These are phyloP conservation scores for Actinia tenebrosa DNA, from an alignment of 64 coral and sea anemone genomes.

Conservation along the genomic window DNA sequence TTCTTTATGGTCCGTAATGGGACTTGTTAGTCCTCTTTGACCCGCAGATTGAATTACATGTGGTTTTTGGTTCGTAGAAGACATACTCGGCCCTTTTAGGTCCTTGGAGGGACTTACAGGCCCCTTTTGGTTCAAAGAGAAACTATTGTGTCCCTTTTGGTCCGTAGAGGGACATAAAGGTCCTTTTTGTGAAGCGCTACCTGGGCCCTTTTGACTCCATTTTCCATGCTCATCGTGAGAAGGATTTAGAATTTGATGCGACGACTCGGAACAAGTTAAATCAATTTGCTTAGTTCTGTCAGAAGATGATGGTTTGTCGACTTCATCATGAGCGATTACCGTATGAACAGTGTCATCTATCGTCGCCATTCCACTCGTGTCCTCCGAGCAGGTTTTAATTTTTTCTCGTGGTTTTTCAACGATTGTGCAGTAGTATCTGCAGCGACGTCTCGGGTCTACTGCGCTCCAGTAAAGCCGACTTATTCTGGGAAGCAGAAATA, in stretches of 20 bases:
- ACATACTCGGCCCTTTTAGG: not conserved
- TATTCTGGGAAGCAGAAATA: not conserved
- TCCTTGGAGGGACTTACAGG: not conserved
- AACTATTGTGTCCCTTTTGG: not conserved
- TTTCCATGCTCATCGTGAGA: not conserved
- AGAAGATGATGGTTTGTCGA: not conserved
- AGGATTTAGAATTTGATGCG: constrained; percentile 1
- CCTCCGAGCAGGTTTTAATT: constrained; percentile 17
- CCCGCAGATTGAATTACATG: not conserved
- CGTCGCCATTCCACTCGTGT: not conserved
- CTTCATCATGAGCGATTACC: constrained; percentile 52
- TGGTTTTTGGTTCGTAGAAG: not conserved
- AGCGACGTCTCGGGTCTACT: constrained; percentile 38
- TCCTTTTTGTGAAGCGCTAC: not conserved
- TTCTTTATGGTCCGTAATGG: not conserved
- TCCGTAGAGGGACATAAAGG: not conserved
- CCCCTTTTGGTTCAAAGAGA: not conserved
- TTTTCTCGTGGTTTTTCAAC: constrained; percentile 33
- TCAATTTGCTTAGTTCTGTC: not conserved
- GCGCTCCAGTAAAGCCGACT: constrained; percentile 60
- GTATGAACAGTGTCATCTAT: constrained; percentile 1
- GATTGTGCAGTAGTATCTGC: constrained; percentile 56
- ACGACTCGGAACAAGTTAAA: constrained; percentile 4
- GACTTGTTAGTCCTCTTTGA: not conserved
- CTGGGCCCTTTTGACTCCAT: not conserved